A percentile compares a stretch with the other conserved stretches of the same genome.
Evolutionary conservation across 2,888 invertebrate species (phyloP).

Genomic region (Conus canariensis): DNA sequence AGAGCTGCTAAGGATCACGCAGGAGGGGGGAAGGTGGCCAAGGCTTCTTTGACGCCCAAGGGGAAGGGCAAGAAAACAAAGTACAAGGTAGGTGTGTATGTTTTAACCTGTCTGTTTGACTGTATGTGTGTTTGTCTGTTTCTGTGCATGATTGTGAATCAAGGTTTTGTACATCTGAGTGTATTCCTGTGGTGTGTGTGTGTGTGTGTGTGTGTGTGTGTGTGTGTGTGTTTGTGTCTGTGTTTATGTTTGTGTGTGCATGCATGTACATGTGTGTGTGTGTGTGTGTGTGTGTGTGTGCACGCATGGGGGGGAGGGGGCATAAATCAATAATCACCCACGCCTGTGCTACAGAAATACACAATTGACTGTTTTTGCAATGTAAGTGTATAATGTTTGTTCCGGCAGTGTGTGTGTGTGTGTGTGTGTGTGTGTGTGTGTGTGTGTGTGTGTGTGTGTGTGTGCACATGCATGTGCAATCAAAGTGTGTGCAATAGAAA

Average conservation of each 20-base stretch:
- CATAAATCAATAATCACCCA: too few species aligned
- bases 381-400: too few species aligned
- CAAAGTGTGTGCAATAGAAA: too few species aligned
- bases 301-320: too few species aligned
- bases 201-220: neutral
- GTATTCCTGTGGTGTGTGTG: neutral
- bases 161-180: too few species aligned
- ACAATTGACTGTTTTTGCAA: too few species aligned
- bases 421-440: too few species aligned
- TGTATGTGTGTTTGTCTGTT: neutral
- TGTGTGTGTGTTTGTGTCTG: neutral
- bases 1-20: conserved; percentile 3
- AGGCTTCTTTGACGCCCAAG: neutral
- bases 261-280: neutral
- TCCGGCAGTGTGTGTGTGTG: too few species aligned
- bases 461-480: too few species aligned
- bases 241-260: neutral
- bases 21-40: neutral
- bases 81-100: conserved; percentile 18
- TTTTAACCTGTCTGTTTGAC: neutral
- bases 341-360: too few species aligned
- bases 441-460: too few species aligned
- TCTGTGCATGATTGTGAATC: neutral
- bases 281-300: neutral
- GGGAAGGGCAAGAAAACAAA: conserved; percentile 40